Conservation (phyloP, 1,140 invertebrate genomes). For the Gryllus bimaculatus region DNA sequence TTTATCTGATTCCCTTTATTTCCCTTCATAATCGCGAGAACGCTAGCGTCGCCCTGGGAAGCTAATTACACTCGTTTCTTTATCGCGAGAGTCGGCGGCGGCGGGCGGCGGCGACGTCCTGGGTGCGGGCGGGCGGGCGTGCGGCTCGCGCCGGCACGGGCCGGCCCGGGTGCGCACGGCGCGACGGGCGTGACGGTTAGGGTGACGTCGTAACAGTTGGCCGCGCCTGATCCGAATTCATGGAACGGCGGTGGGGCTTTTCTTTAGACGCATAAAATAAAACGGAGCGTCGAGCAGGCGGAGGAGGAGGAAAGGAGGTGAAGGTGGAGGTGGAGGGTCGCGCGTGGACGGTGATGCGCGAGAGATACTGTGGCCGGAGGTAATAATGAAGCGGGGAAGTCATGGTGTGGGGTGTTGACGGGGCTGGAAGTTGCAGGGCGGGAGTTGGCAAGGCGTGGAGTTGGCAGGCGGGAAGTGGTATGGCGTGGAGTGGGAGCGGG, state of each 20-base stretch:
- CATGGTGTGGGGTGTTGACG: no score
- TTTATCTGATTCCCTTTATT: not conserved
- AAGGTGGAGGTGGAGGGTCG: no score
- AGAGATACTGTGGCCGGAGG: no score
- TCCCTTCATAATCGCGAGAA: not conserved
- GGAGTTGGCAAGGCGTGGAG: no score
- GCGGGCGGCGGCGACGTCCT: not conserved
- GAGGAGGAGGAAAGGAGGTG: not conserved
- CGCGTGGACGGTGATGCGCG: no score
- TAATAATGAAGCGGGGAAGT: no score
- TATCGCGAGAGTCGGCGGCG: not conserved
- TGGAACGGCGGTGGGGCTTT: not conserved
- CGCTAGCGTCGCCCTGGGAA: not conserved
- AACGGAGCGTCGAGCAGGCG: not conserved
- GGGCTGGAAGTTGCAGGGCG: no score
- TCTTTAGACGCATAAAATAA: slow-evolving; percentile 1
- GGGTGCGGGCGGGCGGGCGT: no score
- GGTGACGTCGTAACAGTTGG: not conserved
- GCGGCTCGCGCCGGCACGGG: no score
- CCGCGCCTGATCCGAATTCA: not conserved
- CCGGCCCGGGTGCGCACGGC: no score
- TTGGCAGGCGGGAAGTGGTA: no score
- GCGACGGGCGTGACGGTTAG: not conserved
- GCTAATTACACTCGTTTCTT: slow-evolving; percentile 4
- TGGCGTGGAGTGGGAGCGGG: no score